phyloP scores from a whole-genome alignment of 2,113 vertebrate genomes.

The Pitta sordida region DNA sequence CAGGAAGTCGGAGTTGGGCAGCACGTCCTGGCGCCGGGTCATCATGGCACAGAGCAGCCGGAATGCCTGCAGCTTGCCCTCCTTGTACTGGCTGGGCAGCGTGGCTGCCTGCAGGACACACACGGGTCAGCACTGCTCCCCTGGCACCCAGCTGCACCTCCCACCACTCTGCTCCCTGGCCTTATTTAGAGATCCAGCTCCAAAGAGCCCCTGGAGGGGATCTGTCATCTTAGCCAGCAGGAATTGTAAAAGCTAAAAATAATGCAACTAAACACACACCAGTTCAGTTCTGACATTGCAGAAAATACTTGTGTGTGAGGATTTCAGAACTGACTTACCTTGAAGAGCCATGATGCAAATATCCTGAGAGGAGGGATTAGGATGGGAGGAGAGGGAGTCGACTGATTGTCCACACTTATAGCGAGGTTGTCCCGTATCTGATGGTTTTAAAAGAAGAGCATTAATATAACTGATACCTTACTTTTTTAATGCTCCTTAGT shows the following conservation, averaged over 20 bases:
- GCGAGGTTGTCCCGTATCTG: constrained; percentile 97
- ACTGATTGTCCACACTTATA: constrained; percentile 91
- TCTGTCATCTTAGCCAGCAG: not conserved
- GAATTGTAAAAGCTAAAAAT: accelerated
- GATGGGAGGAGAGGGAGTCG: constrained; percentile 85
- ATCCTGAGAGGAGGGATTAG: constrained; percentile 96
- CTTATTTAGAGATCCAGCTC: no score
- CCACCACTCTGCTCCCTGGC: no score
- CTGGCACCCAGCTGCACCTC: not conserved
- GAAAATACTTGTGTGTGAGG: not conserved
- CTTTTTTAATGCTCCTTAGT: not conserved
- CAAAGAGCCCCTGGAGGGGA: not conserved
- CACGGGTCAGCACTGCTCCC: not conserved
- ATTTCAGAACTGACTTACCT: constrained; percentile 71
- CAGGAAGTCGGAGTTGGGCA: constrained; percentile 93
- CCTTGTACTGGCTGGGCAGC: constrained; percentile 89
- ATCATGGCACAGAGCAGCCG: constrained; percentile 96
- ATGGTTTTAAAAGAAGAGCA: not conserved
- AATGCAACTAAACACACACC: not conserved
- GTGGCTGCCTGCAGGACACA: constrained; percentile 81
- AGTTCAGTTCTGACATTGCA: accelerated
- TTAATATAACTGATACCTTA: not conserved
- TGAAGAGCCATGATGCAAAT: constrained; percentile 97
- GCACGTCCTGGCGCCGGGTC: constrained; percentile 93
- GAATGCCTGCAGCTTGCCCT: constrained; percentile 93